These are phyloP conservation scores for Brachionus rubens DNA, from an alignment of 1,140 invertebrate genomes.

Conservation along the genomic window DNA sequence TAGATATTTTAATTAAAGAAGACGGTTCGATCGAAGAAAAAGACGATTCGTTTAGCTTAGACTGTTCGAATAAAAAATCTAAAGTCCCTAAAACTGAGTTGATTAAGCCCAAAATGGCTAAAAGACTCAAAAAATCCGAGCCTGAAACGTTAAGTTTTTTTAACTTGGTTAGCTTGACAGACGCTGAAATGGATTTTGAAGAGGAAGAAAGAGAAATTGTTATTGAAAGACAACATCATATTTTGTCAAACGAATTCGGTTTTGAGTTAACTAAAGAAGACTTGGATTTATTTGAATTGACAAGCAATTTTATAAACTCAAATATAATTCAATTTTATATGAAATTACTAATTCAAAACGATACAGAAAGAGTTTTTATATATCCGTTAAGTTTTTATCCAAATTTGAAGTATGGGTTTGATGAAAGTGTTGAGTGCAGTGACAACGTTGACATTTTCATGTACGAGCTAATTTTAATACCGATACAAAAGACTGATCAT, in stretches of 20 bases:
- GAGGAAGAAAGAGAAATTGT: slow-evolving; percentile 29
- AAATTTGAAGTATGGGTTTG: slow-evolving; percentile 38
- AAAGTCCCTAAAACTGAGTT: slow-evolving; percentile 10
- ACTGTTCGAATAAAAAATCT: neutral
- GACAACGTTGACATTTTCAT: slow-evolving; percentile 3
- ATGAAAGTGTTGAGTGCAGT: neutral
- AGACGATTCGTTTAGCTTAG: neutral
- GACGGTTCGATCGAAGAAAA: neutral
- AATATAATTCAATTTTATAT: slow-evolving; percentile 36
- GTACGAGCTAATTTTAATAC: neutral
- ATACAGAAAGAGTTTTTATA: slow-evolving; percentile 3
- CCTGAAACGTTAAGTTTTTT: neutral
- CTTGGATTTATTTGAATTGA: neutral
- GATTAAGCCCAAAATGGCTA: slow-evolving; percentile 16
- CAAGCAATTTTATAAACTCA: neutral
- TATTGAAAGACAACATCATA: slow-evolving; percentile 21
- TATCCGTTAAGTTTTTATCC: slow-evolving; percentile 40
- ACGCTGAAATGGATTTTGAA: neutral
- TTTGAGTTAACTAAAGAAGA: slow-evolving; percentile 35
- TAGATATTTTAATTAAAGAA: slow-evolving; percentile 18
- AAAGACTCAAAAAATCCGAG: neutral
- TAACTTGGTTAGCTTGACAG: slow-evolving; percentile 14
- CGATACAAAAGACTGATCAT: slow-evolving; percentile 33
- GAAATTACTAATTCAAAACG: neutral
- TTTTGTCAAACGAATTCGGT: slow-evolving; percentile 28